Evolutionary conservation across 2,113 vertebrate species (phyloP), one percentile per base, ranked within the genome.

Genomic region (Ploceus nigricollis): DNA sequence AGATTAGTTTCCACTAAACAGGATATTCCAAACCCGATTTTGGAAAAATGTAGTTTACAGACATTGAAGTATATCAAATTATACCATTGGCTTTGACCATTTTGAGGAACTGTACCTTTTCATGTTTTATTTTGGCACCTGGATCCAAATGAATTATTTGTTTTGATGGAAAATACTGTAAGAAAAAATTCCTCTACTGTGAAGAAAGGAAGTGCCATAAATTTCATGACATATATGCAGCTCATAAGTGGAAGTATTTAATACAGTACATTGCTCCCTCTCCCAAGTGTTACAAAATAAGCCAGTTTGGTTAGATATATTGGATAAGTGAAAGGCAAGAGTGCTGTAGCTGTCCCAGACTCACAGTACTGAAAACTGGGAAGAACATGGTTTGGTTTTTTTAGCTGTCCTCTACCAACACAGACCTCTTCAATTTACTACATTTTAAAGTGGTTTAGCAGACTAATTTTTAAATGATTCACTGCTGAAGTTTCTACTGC

Each of bases 391-490:
- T 51, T 78, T 45, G 4, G 4, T 10, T 17, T 80, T 58, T 76
- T 51, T 30, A 71, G 30, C 30, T 88, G 54, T 92, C 58, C 63
- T 65, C 44, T 6, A 1, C 9, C 72, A 83, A 56, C 22, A 60
- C 10, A 40, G 17, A 50, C 54, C 27, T 87, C 64, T 85, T 80
- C 31, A 5, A 76, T 93, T 90, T 72, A 57, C 30, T 69, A 13
- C 14, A 22, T 82, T 77, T 91, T 88, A 57, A 86, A 90, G n/a
- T 30, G n/a, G 23, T 93, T 91, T 79, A 94, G 54, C 48, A 82
- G 82, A 61, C 25, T 92, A 80, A 91, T 90, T 93, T 95, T 92
- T 35, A 93, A 88, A 83, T 63, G 0, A 85, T 90, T 93, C 54
- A 77, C 35, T 82, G 53, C 70, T 82, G 61, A 40, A 53, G 20